phyloP scores from a whole-genome alignment of 2,888 invertebrate genomes.

The Muschampia plurimacula region DNA sequence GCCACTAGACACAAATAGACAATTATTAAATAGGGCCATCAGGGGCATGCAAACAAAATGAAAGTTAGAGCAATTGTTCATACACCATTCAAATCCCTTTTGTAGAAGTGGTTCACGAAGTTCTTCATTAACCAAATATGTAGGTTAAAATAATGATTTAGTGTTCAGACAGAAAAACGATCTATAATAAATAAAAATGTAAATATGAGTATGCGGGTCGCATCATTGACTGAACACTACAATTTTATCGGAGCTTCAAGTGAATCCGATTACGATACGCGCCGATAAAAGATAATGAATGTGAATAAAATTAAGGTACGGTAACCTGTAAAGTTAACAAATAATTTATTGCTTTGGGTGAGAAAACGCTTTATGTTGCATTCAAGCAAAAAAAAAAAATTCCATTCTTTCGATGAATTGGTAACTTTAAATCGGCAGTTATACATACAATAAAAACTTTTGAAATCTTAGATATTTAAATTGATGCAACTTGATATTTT shows the following conservation, averaged over 20 bases:
- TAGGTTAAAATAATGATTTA: not conserved
- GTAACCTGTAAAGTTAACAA: not conserved
- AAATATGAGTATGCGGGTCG: not conserved
- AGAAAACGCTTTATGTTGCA: not conserved
- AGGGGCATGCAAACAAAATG: no score
- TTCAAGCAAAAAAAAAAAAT: not conserved
- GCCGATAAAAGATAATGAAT: constrained; percentile 4
- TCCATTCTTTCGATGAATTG: not conserved
- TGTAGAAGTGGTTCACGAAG: no score
- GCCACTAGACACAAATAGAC: not conserved
- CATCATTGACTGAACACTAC: constrained; percentile 1
- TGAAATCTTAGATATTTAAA: not conserved
- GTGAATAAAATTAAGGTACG: constrained; percentile 21
- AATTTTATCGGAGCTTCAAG: not conserved
- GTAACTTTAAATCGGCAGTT: not conserved
- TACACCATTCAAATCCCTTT: not conserved
- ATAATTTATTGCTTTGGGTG: not conserved
- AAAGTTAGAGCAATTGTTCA: not conserved
- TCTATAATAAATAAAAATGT: not conserved
- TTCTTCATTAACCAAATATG: no score
- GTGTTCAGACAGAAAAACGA: not conserved
- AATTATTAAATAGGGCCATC: not conserved
- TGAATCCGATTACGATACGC: constrained; percentile 5
- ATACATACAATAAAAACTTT: not conserved
- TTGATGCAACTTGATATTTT: not conserved